phyloP scores from a whole-genome alignment of 2,113 vertebrate species.

The Rhea pennata region DNA sequence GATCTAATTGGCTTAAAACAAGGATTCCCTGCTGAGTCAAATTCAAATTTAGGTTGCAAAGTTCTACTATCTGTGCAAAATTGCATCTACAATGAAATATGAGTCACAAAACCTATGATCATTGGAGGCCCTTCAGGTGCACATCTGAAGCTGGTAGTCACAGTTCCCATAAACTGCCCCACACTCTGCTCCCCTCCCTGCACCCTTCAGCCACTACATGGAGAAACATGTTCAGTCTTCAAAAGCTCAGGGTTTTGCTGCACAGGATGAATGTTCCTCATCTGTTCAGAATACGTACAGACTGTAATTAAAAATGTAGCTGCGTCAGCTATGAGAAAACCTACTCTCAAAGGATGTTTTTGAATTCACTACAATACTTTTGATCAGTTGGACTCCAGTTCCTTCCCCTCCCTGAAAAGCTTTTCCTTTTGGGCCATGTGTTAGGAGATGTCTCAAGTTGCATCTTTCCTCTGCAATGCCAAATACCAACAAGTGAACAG shows the following conservation, averaged over 20 bases:
- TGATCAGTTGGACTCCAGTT: not conserved
- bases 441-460: not conserved
- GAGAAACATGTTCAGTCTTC: not conserved
- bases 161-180: not conserved
- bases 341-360: not conserved
- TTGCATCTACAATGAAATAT: not conserved
- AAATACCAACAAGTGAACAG: constrained; percentile 33
- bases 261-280: not conserved
- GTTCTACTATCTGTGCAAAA: not conserved
- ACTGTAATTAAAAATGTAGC: not conserved
- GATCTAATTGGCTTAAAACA: not conserved
- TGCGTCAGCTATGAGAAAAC: not conserved
- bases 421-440: constrained; percentile 4
- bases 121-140: not conserved
- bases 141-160: fast-evolving
- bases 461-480: not conserved
- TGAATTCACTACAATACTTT: not conserved
- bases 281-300: constrained; percentile 15
- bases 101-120: not conserved
- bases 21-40: not conserved
- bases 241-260: not conserved
- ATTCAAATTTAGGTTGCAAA: not conserved
- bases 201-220: not conserved
- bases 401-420: not conserved
- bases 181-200: not conserved